phyloP scores from a whole-genome alignment of 2,113 vertebrate genomes.

The Eleginops maclovinus region DNA sequence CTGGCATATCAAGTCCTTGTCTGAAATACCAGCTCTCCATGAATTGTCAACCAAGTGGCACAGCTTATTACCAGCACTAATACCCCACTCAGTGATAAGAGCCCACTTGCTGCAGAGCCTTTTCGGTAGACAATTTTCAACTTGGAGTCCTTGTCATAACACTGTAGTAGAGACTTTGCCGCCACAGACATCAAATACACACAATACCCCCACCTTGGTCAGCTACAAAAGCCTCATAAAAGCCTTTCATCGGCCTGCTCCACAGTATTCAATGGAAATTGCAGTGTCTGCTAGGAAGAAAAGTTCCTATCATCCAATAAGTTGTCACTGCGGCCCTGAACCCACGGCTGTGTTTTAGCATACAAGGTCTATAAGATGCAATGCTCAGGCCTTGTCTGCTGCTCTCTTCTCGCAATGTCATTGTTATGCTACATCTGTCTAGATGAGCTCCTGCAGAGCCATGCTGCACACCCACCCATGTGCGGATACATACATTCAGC shows the following conservation, averaged over 20 bases:
- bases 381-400: slow-evolving; percentile 46
- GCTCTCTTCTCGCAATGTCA: slow-evolving; percentile 50
- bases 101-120: slow-evolving; percentile 63
- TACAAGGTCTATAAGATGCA: slow-evolving; percentile 43
- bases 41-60: slow-evolving; percentile 73
- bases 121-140: slow-evolving; percentile 56
- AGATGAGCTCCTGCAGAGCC: slow-evolving; percentile 44
- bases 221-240: slow-evolving; percentile 1
- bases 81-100: slow-evolving; percentile 73
- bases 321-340: slow-evolving; percentile 40
- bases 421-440: slow-evolving; percentile 57
- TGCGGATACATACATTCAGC: slow-evolving; percentile 9
- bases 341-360: slow-evolving; percentile 47
- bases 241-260: background rate
- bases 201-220: background rate
- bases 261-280: background rate
- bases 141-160: slow-evolving; percentile 40
- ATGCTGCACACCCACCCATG: slow-evolving; percentile 19
- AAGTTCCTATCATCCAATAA: slow-evolving; percentile 49
- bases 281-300: background rate
- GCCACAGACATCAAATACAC: background rate
- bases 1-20: slow-evolving; percentile 63
- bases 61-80: slow-evolving; percentile 72
- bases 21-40: slow-evolving; percentile 67
- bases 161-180: slow-evolving; percentile 3